phyloP scores from a whole-genome alignment of 1,140 invertebrate genomes.

The Drosophila aff. region DNA sequence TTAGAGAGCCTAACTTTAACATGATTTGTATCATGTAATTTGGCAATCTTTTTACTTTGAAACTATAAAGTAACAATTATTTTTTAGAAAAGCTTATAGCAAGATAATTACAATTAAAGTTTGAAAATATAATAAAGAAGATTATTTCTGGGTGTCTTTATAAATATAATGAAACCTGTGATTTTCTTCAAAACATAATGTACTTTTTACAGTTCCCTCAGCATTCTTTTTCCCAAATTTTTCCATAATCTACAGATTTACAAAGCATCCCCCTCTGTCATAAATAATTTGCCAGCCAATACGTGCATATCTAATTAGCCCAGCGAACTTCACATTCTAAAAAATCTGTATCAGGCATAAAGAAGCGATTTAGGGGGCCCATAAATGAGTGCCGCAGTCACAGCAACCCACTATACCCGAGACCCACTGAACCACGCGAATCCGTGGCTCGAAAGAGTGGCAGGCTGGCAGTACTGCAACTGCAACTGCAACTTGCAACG shows the following conservation, averaged over 20 bases:
- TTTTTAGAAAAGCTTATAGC: too few species aligned
- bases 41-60: too few species aligned
- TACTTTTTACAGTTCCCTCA: neutral
- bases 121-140: too few species aligned
- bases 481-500: slow-evolving; percentile 20
- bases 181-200: neutral
- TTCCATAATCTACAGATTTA: neutral
- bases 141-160: too few species aligned
- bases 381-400: slow-evolving; percentile 52
- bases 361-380: slow-evolving; percentile 66
- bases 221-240: neutral
- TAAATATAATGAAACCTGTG: too few species aligned
- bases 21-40: too few species aligned
- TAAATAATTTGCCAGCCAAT: slow-evolving; percentile 44
- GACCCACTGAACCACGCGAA: slow-evolving; percentile 7
- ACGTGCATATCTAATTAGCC: slow-evolving; percentile 76
- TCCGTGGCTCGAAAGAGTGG: slow-evolving; percentile 8
- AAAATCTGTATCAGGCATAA: slow-evolving; percentile 55
- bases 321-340: slow-evolving; percentile 57
- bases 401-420: slow-evolving; percentile 9
- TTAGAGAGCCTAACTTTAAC: too few species aligned
- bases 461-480: slow-evolving; percentile 13
- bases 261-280: neutral
- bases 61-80: too few species aligned
- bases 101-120: too few species aligned